phyloP scores from a whole-genome alignment of 1,140 invertebrate species.

The Drosophila arawakana region DNA sequence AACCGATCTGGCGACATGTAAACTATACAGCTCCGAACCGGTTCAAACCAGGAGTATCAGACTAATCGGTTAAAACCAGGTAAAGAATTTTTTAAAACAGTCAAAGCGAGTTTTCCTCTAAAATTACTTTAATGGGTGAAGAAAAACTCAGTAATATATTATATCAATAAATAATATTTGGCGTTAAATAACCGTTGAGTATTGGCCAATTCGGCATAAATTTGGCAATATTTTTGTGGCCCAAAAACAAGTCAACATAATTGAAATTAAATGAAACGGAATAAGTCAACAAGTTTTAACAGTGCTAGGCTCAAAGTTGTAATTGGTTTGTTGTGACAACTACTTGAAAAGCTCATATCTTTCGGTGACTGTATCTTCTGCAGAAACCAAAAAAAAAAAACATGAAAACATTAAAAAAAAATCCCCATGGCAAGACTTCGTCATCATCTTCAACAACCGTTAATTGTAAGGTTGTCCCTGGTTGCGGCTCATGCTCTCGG shows the following conservation, averaged over 20 bases:
- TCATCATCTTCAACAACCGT: constrained; percentile 9
- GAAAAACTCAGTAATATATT: not conserved
- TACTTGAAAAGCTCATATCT: constrained; percentile 25
- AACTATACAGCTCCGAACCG: not conserved
- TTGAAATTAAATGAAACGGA: constrained; percentile 31
- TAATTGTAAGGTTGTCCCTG: constrained; percentile 30
- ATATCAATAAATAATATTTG: not conserved
- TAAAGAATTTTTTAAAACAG: not conserved
- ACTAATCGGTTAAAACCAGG: not conserved
- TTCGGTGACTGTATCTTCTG: not conserved
- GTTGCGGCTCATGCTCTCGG: constrained; percentile 23
- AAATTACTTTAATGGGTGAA: not conserved
- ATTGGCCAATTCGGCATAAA: constrained; percentile 27
- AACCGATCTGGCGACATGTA: too few species aligned
- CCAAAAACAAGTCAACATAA: constrained; percentile 29
- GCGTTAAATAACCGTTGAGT: constrained; percentile 35
- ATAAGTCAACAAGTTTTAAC: constrained; percentile 36
- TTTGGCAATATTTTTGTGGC: constrained; percentile 48
- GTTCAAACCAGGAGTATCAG: not conserved
- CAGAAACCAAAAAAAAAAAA: not conserved
- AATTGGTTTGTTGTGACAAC: not conserved
- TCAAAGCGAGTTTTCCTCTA: not conserved
- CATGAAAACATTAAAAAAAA: not conserved
- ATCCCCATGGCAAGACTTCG: constrained; percentile 11
- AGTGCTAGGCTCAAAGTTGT: constrained; percentile 10